Conservation (phyloP, 2,888 invertebrate genomes). For the Hirudinaria manillensis region DNA sequence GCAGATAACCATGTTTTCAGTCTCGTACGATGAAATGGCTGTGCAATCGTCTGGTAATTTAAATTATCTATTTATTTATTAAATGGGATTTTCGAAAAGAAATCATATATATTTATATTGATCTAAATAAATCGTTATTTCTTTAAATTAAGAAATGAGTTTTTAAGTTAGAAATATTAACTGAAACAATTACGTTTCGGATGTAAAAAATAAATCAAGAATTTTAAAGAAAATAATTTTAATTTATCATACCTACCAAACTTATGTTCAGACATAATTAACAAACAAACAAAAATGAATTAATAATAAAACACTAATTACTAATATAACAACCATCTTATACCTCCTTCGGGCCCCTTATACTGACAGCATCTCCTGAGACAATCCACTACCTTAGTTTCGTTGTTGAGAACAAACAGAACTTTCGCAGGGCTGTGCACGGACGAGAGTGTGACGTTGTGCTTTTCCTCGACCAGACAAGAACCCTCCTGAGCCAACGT, state of each 20-base stretch:
- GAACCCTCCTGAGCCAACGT: not conserved
- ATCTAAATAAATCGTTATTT: not conserved
- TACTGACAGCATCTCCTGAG: not conserved
- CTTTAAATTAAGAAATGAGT: not conserved
- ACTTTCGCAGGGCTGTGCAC: not conserved
- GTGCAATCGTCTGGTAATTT: not conserved
- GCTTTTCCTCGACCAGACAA: not conserved
- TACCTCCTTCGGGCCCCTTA: constrained; percentile 4
- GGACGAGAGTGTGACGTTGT: not conserved
- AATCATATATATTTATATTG: not conserved
- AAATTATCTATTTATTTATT: not conserved
- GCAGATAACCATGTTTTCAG: not conserved
- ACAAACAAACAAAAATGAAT: too few species aligned
- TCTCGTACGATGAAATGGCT: constrained; percentile 5
- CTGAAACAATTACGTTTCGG: constrained; percentile 15
- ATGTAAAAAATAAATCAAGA: too few species aligned
- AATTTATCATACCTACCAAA: too few species aligned
- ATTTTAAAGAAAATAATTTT: too few species aligned
- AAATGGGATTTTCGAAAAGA: not conserved
- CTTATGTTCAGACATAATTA: too few species aligned
- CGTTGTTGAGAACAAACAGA: not conserved
- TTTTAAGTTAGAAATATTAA: not conserved
- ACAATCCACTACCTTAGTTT: constrained; percentile 1
- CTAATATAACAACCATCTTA: too few species aligned
- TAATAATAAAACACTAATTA: too few species aligned